Conservation (phyloP, 1,140 invertebrate species). For the Mercenaria mercenaria region DNA sequence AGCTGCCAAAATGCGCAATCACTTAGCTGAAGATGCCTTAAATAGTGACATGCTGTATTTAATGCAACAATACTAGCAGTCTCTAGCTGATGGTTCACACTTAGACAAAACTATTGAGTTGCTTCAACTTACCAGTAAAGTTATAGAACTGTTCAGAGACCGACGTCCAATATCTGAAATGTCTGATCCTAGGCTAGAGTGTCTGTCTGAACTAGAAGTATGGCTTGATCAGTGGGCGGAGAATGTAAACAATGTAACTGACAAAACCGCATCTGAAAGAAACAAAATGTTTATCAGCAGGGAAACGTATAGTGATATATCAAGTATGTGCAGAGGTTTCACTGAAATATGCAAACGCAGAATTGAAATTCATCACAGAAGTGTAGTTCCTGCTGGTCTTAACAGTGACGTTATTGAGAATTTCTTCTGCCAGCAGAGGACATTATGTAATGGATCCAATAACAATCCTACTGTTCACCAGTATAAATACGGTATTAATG, state of each 20-base stretch:
- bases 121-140: conserved; percentile 13
- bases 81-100: conserved; percentile 10
- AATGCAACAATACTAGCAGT: background rate
- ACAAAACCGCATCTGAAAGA: conserved; percentile 15
- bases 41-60: conserved; percentile 49
- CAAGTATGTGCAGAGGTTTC: conserved; percentile 27
- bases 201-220: conserved; percentile 8
- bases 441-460: conserved; percentile 45
- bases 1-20: conserved; percentile 65
- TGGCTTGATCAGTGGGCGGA: conserved; percentile 14
- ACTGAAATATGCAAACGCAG: background rate
- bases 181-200: background rate
- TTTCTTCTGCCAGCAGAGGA: conserved; percentile 44
- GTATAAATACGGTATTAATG: conserved; percentile 32
- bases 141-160: conserved; percentile 22
- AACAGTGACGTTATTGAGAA: conserved; percentile 43
- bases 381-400: conserved; percentile 4
- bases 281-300: conserved; percentile 9
- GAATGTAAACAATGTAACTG: background rate
- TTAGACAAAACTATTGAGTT: conserved; percentile 27
- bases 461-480: conserved; percentile 29
- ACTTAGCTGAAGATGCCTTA: conserved; percentile 65
- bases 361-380: conserved; percentile 2
- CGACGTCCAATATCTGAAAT: background rate
- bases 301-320: conserved; percentile 30